Base-by-base conservation (phyloP, 2,888 invertebrate species). In the Napeogenes sylphis region DNA sequence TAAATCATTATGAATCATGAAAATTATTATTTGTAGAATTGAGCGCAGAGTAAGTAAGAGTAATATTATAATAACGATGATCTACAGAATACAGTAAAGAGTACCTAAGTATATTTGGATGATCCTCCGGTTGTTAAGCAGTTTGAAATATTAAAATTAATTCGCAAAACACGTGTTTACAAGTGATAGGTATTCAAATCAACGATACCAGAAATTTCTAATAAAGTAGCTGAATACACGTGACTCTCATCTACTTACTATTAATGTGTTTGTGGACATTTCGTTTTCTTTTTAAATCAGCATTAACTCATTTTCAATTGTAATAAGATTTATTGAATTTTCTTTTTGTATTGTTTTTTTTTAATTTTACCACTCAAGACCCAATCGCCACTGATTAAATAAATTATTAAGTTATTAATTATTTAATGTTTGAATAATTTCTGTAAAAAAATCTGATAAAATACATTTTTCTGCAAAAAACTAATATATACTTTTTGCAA, bases 111-210 rank as follows among this genome's bases (percentile, higher is more conserved):
- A 21, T 21, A 21, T 21, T 21, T 21, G 21, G 21, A 21, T 21
- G 21, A 21, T 21, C 21, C 21, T 21, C 21, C 21, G 21, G 21
- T 1, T 21, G 21, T 21, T 21, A 21, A 21, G 21, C 21, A 21
- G 12, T 14, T 35, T 63, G 61, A 67, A 64, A 66, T 67, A 68
- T 76, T 71, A 59, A 71, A 73, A 78, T 76, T 32, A 60, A 71
- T 73, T 75, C 71, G 54, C 56, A 47, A 64, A 67, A 66, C 75
- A 80, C 79, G 75, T 80, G 75, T 74, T 58, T 55, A 47, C 74
- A 67, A 75, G 75, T 75, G 74, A 74, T 70, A 73, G 73, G 64
- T 64, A 70, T 72, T 71, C 68, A 72, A 70, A 65, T 56, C 66
- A 66, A 45, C 57, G 62, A 62, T 55, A 63, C 63, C 56, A 55